Percentiles rank a stretch among this genome's conserved stretches.
Evolutionary conservation across 2,797 vertebrate species (phyloP).

Genomic region (Chaenodraco wilsoni): DNA sequence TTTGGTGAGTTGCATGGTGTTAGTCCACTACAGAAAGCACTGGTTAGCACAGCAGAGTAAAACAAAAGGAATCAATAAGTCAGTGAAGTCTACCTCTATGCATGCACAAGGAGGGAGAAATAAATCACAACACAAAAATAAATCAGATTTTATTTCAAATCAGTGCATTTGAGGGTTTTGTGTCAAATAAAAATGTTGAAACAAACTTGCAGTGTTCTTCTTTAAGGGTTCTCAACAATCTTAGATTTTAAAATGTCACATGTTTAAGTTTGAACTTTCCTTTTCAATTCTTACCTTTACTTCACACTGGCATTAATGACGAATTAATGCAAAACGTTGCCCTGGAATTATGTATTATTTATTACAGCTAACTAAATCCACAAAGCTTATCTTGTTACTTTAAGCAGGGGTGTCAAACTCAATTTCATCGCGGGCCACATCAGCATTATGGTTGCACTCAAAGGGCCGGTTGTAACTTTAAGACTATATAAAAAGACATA

Average conservation of each 20-base stretch:
- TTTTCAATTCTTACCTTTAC: no score
- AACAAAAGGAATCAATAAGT: constrained; percentile 2
- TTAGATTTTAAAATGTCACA: not conserved
- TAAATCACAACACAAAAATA: constrained; percentile 49
- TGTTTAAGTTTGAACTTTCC: not conserved
- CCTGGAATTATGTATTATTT: no score
- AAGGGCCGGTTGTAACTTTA: no score
- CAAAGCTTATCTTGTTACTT: no score
- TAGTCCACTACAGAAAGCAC: constrained; percentile 29
- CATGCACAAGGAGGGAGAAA: constrained; percentile 58
- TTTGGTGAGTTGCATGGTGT: not conserved
- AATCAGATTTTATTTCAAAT: constrained; percentile 55
- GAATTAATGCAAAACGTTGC: no score
- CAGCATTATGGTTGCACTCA: no score
- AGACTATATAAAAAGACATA: no score
- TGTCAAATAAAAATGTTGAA: constrained; percentile 2
- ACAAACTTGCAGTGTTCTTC: constrained; percentile 16
- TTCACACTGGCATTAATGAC: not conserved
- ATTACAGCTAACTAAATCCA: not conserved
- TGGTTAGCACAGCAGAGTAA: constrained; percentile 11
- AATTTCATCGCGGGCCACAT: no score
- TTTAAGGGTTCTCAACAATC: constrained; percentile 60
- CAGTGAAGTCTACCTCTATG: constrained; percentile 32
- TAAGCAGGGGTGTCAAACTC: no score
- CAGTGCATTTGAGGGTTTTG: constrained; percentile 23